Base-by-base conservation (phyloP, 2,113 vertebrate species). In the Catharus bicknelli region DNA sequence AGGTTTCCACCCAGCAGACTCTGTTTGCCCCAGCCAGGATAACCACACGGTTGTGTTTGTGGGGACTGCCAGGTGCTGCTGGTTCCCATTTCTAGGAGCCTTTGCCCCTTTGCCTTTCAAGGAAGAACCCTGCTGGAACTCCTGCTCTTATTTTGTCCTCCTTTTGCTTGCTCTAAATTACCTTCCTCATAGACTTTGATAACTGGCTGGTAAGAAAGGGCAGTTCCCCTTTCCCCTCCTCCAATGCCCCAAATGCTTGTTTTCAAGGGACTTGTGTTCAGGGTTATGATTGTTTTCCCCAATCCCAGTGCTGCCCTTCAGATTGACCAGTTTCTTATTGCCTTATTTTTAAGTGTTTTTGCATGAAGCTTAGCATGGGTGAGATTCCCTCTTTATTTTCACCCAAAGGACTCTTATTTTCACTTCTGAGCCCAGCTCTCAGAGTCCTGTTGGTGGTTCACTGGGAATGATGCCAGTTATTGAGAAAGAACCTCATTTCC, bases 401-500 rank as follows among this genome's bases (percentile, higher is more conserved):
- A 62, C 9, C 53, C 29, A 15, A 43, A 83, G 36, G 40, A 54
- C 11, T 58, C 6, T 55, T 40, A 4, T 0, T 53, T 84, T 23
- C 11, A 26, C 1, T 58, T 53, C 42, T 12, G 4, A 84, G 32
- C 30, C 43, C 73, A 47, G 45, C 0, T 0, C 64, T 48, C 29
- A 1, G 1, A 79, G 54, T 10, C 34, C 38, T 43, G 15, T 21
- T 0, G 1, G 10, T 74, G 47, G 45, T 36, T 94, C 78, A 73
- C 34, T 53, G 27, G 87, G 59, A 92, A 43, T 26, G 27, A 73
- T 79, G 70, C 81, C 89, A 95, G 55, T 55, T 90, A 15, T 95
- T 94, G 84, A 92, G 95, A 95, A 96, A 95, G 89, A 80, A 87
- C 29, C 11, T 73, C 0, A 74, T 92, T 93, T 96, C 89, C 91